Evolutionary conservation across 2,888 invertebrate genomes (phyloP), one percentile per base, ranked within the genome.

Genomic region (Noctua comes): DNA sequence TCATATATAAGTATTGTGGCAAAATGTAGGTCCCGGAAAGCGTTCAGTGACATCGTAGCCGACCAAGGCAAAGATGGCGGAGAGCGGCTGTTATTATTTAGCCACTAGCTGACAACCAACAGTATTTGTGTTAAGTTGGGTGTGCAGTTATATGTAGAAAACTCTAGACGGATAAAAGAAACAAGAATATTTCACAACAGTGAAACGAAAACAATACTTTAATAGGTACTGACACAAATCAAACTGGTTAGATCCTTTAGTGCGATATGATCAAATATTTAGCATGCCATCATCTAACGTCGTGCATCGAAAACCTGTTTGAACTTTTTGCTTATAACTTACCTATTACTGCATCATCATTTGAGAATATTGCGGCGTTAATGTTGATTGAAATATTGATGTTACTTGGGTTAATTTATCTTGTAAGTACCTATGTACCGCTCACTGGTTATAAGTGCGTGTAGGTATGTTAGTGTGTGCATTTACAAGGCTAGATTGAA

Each of bases 261-360:
- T 71, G 82, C 70, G 81, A 75, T 84, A 82, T 84, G 75, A 84
- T 73, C 73, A 46, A 84, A 84, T 82, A 77, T 72, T 84, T 64
- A 57, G 70, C 40, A 66, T 84, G 68, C n/a, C 77, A 74, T 77
- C 73, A 72, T 62, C 71, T 21, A 36, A 46, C 13, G 31, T 36
- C 77, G 74, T 77, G 71, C 77, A 51, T 69, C 51, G 54, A 73
- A 69, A 84, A 84, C 84, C 71, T 65, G 84, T 81, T 76, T 65
- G 7, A 18, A 74, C 31, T 83, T 80, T 73, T 83, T 76, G 64
- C 59, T 65, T 62, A 57, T 48, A 73, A 59, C n/a, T n/a, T 13
- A 36, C 4, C 5, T 68, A 54, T 1, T 21, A 48, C 5, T 66
- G 43, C 21, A 69, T 73, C 62, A 72, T 73, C 40, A 43, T 74